Conservation (phyloP, 2,888 invertebrate genomes). For the Nomada ruficornis region DNA sequence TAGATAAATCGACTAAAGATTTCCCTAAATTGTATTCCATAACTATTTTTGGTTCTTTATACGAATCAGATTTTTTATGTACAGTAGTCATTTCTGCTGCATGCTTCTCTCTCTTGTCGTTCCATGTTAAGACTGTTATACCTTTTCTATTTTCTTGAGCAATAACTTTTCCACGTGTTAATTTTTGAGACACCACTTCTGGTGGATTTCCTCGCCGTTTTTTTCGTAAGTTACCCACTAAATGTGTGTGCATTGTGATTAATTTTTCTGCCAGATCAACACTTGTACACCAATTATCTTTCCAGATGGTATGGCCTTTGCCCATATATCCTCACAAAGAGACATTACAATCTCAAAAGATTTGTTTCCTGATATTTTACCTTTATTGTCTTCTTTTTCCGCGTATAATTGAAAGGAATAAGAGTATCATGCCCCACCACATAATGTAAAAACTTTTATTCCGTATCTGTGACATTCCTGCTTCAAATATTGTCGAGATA, state of each 20-base stretch:
- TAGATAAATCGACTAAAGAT: slow-evolving; percentile 30
- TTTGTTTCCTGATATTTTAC: slow-evolving; percentile 61
- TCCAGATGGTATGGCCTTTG: slow-evolving; percentile 66
- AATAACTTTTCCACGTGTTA: slow-evolving; percentile 23
- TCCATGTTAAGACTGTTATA: slow-evolving; percentile 20
- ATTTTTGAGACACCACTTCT: slow-evolving; percentile 26
- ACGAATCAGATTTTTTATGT: slow-evolving; percentile 4
- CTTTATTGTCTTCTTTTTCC: slow-evolving; percentile 70
- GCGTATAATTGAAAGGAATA: slow-evolving; percentile 72
- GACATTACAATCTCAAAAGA: slow-evolving; percentile 54
- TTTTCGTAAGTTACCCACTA: slow-evolving; percentile 45
- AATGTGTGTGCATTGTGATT: slow-evolving; percentile 65
- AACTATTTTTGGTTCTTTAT: slow-evolving; percentile 31
- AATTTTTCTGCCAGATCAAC: slow-evolving; percentile 62
- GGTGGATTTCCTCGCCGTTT: not conserved
- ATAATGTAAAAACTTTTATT: slow-evolving; percentile 75
- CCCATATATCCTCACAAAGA: slow-evolving; percentile 68
- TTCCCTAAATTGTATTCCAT: slow-evolving; percentile 35
- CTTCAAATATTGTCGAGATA: slow-evolving; percentile 67
- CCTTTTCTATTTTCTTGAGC: slow-evolving; percentile 19
- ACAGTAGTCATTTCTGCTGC: slow-evolving; percentile 16
- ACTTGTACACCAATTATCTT: slow-evolving; percentile 76
- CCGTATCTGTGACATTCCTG: slow-evolving; percentile 68
- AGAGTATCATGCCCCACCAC: slow-evolving; percentile 72
- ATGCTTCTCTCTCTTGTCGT: slow-evolving; percentile 20